Evolutionary conservation across 2,888 invertebrate species (phyloP).

Genomic region (Tachina lurida): DNA sequence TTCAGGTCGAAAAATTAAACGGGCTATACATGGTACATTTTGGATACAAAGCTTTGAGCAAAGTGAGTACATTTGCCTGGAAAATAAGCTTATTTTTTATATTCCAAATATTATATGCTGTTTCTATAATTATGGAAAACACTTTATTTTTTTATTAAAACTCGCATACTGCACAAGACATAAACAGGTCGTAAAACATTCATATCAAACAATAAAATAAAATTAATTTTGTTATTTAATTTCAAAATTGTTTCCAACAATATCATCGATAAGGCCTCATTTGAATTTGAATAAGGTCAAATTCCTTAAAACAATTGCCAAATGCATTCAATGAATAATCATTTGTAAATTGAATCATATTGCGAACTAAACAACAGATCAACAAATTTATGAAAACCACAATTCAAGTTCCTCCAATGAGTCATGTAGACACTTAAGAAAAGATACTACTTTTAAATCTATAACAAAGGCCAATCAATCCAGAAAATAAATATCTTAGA

Average conservation of each 20-base stretch:
- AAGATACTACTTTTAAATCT: background rate
- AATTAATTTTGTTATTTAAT: slow-evolving; percentile 16
- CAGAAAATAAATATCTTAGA: slow-evolving; percentile 5
- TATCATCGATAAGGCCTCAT: background rate
- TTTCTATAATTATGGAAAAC: no score
- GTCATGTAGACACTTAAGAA: slow-evolving; percentile 11
- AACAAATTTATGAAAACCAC: slow-evolving; percentile 20
- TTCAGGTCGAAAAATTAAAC: no score
- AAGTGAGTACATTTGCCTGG: no score
- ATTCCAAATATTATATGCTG: no score
- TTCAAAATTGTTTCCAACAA: slow-evolving; percentile 33
- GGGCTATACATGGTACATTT: no score
- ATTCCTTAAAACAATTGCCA: slow-evolving; percentile 3
- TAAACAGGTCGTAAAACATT: background rate
- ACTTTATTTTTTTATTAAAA: no score
- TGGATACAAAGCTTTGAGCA: no score
- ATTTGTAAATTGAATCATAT: slow-evolving; percentile 48
- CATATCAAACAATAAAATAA: background rate
- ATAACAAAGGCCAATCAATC: slow-evolving; percentile 1
- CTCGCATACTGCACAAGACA: background rate
- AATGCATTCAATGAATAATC: background rate
- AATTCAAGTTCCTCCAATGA: slow-evolving; percentile 42
- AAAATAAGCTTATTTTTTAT: no score
- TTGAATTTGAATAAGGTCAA: slow-evolving; percentile 33
- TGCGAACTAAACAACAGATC: slow-evolving; percentile 1